These are phyloP conservation scores for Camelus bactrianus DNA, from an alignment of 2,113 vertebrate species.

Conservation along the genomic window DNA sequence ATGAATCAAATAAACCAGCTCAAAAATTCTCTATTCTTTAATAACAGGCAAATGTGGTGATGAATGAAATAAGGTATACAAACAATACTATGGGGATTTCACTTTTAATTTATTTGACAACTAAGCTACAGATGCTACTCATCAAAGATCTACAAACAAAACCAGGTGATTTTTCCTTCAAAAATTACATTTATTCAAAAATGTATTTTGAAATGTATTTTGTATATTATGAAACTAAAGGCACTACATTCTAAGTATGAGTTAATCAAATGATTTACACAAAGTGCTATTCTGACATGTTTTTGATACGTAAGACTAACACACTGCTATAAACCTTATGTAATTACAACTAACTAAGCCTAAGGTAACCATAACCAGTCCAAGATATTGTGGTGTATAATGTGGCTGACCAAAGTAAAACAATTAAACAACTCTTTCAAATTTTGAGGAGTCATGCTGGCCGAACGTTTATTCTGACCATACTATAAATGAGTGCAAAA, in stretches of 20 bases:
- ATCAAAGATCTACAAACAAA: slow-evolving; percentile 49
- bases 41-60: not conserved
- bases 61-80: not conserved
- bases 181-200: slow-evolving; percentile 21
- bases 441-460: not conserved
- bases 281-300: slow-evolving; percentile 1
- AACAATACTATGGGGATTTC: not conserved
- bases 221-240: slow-evolving; percentile 57
- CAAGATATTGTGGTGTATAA: not conserved
- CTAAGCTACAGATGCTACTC: not conserved
- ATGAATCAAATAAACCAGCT: slow-evolving; percentile 47
- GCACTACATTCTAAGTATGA: slow-evolving; percentile 14
- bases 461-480: slow-evolving; percentile 44
- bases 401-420: slow-evolving; percentile 40
- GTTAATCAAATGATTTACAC: slow-evolving; percentile 43
- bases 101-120: slow-evolving; percentile 54
- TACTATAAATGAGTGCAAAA: slow-evolving; percentile 32
- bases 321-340: slow-evolving; percentile 32
- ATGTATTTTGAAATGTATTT: not conserved
- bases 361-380: not conserved
- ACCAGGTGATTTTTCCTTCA: not conserved
- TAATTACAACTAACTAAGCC: slow-evolving; percentile 7
- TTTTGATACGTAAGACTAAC: slow-evolving; percentile 21
- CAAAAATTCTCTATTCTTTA: not conserved
- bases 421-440: slow-evolving; percentile 42